Evolutionary conservation across 2,888 invertebrate genomes (phyloP), one percentile per base, ranked within the genome.

Genomic region (Aromia moschata): DNA sequence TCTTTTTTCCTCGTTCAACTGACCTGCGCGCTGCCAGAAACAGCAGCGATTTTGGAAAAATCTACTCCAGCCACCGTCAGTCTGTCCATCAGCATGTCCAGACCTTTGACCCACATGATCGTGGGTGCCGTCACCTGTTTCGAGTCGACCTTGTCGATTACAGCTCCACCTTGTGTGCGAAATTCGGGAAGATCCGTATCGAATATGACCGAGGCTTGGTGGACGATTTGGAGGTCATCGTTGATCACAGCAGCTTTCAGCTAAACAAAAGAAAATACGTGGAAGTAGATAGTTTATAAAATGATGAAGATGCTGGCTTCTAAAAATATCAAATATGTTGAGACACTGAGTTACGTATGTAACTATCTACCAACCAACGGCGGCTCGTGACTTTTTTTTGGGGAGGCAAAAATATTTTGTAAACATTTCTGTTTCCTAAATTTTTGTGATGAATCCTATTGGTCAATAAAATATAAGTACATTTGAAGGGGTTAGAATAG

Each of bases 131-230:
- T 90, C 66, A 91, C 91, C 3, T 84, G 78, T 62, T 82, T 79
- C 0, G 81, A 78, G 57, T 83, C 82, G 37, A 79, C 81, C 70
- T 83, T 83, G 60, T 81, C 82, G 53, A 83, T 83, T 37, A 84
- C 77, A 1, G 86, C 86, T 9, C 89, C 89, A 10, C 87, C 87
- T 67, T 85, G 85, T 1, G 88, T 88, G 65, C 88, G 86, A 80
- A 93, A 98, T 81, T 97, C 96, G n/a, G 96, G 95, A 15, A 98
- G 83, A 77, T 96, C 96, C 64, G 86, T 87, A 81, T 97, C 96
- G 82, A 96, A 98, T 69, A 92, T 91, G 0, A 98, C 94, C 63
- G 88, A 86, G 10, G 90, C 91, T 74, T 94, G 90, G 73, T 92
- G 88, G 7, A 92, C 81, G 11, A 93, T 85, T 70, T 87, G 82